Conservation (phyloP, 2,797 vertebrate genomes). For the Nothura maculosa region DNA sequence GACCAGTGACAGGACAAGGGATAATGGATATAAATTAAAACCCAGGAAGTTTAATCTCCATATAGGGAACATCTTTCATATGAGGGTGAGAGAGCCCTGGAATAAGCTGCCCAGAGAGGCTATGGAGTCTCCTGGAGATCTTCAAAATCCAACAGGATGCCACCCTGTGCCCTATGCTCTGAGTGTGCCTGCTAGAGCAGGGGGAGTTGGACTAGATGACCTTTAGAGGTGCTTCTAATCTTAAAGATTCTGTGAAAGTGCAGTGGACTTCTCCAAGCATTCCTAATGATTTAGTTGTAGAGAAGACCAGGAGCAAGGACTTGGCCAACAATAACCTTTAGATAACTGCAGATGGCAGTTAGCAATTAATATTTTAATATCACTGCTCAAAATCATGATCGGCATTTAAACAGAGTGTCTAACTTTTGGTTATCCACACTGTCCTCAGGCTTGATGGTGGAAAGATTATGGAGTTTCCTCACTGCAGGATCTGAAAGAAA, state of each 20-base stretch:
- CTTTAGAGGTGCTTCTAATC: too few species aligned
- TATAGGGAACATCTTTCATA: too few species aligned
- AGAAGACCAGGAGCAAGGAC: not conserved
- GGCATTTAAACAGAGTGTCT: not conserved
- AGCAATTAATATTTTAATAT: not conserved
- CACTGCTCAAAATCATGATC: not conserved
- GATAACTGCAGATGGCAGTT: not conserved
- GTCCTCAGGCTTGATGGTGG: not conserved
- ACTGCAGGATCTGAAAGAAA: not conserved
- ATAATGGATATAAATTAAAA: too few species aligned
- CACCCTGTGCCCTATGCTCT: too few species aligned
- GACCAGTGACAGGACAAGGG: too few species aligned
- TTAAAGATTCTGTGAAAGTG: not conserved
- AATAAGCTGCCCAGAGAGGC: too few species aligned
- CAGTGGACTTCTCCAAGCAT: rapidly evolving
- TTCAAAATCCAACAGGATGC: too few species aligned
- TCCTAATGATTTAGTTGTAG: not conserved
- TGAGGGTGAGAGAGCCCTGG: too few species aligned
- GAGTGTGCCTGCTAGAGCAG: too few species aligned
- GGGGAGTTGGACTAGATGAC: too few species aligned
- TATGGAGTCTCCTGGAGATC: too few species aligned
- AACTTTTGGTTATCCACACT: not conserved
- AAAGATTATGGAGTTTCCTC: not conserved
- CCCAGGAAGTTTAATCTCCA: too few species aligned
- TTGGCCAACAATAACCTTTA: not conserved